Evolutionary conservation across 2,113 vertebrate species (phyloP), one percentile per base, ranked within the genome.

Genomic region (Elephantulus edwardii): DNA sequence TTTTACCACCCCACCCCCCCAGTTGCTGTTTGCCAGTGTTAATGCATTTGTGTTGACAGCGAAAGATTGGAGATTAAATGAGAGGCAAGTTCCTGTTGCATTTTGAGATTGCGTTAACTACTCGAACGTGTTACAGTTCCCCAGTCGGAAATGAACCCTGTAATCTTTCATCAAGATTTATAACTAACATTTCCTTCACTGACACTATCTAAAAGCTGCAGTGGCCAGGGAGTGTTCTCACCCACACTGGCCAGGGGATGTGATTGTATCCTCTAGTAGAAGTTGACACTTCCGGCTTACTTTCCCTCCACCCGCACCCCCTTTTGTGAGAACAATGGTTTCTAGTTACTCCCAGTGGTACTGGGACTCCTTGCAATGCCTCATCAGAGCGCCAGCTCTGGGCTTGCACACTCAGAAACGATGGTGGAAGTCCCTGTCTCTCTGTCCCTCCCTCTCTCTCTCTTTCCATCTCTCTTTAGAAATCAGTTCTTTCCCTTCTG

Each of bases 91-190:
- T 80, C 60, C 54, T 89, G 77, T 20, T 93, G 79, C 30, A 28
- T 96, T 97, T 96, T 93, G 95, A 95, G 66, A 96, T 96, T 89
- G 75, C 77, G 88, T 96, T 95, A 88, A 93, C 86, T 91, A 88
- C 88, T 96, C 93, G 91, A 91, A 83, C 92, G 79, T 66, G 89
- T 24, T 84, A 91, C 79, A 38, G 1, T 90, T 93, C 96, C 40
- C 0, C 83, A 92, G 90, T 75, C 82, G 96, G 95, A 97, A 96
- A 92, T 86, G 83, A 87, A 94, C 96, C 91, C 93, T 81, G 90
- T 94, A 92, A 95, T 96, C 95, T 96, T 96, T 96, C 92, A 94
- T 96, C 93, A 95, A 95, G 94, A 97, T 94, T 97, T 95, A 95
- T 89, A 80, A 86, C 54, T 79, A 90, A 68, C 92, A 96, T 96